Conservation (phyloP, 2,797 vertebrate genomes). For the Karalla daura region DNA sequence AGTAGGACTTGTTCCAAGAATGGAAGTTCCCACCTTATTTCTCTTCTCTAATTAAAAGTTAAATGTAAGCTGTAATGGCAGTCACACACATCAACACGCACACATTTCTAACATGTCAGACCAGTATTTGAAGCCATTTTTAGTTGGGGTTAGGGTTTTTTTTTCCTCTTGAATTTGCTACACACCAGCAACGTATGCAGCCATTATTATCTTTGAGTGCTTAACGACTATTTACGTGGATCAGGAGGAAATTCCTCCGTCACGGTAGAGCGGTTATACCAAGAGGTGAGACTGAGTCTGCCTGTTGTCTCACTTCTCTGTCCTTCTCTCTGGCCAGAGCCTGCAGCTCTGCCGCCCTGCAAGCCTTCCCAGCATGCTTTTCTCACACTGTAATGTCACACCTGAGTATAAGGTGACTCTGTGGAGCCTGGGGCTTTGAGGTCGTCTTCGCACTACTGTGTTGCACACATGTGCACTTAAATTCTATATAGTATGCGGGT, state of each 20-base stretch:
- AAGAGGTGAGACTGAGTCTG: constrained; percentile 27
- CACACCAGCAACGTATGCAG: neutral
- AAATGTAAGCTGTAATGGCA: too few species aligned
- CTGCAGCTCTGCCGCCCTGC: constrained; percentile 39
- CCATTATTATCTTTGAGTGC: neutral
- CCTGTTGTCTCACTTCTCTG: constrained; percentile 18
- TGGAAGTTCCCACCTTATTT: too few species aligned
- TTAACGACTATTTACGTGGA: constrained; percentile 1
- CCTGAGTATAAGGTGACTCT: constrained; percentile 84
- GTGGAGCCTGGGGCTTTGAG: constrained; percentile 64
- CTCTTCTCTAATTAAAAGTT: too few species aligned
- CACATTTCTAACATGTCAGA: too few species aligned
- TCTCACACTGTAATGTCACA: constrained; percentile 85
- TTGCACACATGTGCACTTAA: constrained; percentile 31
- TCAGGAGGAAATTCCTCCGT: constrained; percentile 5
- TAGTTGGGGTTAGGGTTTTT: too few species aligned
- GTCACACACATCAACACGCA: too few species aligned
- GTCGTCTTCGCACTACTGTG: constrained; percentile 78
- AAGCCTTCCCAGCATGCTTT: constrained; percentile 80
- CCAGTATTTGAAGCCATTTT: neutral
- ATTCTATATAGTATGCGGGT: neutral
- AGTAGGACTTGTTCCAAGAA: too few species aligned
- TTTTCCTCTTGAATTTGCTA: neutral
- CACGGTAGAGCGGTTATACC: constrained; percentile 10
- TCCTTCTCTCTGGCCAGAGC: constrained; percentile 14